These are phyloP conservation scores for Phainopepla nitens DNA, from an alignment of 2,113 vertebrate species.

Conservation along the genomic window DNA sequence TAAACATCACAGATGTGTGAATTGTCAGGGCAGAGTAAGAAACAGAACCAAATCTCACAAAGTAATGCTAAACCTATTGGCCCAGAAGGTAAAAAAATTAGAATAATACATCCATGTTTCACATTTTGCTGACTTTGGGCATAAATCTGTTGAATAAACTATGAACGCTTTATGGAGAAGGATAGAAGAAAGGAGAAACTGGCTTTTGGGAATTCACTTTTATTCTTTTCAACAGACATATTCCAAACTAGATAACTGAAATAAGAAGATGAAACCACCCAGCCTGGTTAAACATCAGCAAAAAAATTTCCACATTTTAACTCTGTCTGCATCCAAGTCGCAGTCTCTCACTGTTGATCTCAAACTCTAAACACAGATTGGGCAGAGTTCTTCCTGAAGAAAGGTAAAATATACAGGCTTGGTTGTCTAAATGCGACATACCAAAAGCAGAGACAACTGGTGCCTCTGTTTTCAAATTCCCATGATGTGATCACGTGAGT, in stretches of 20 bases:
- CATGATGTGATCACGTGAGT: background rate
- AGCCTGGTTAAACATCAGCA: background rate
- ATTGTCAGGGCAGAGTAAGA: background rate
- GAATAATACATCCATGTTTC: background rate
- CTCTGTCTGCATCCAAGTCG: fast-evolving
- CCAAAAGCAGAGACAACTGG: background rate
- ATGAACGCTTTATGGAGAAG: background rate
- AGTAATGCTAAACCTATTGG: background rate
- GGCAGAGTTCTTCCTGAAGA: background rate
- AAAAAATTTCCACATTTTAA: background rate
- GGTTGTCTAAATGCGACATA: background rate
- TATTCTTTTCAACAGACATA: background rate
- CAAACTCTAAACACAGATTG: background rate
- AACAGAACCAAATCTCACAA: background rate
- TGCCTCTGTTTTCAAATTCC: background rate
- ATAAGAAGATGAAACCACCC: background rate
- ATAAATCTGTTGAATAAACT: background rate
- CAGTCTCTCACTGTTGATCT: background rate
- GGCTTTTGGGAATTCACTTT: background rate
- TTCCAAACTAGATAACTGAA: background rate
- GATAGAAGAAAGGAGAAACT: background rate
- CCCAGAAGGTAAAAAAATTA: background rate
- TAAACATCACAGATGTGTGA: background rate
- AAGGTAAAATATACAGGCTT: background rate
- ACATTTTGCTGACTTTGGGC: background rate